Conservation (phyloP, 2,113 vertebrate genomes). For the Cryptotis parvus region DNA sequence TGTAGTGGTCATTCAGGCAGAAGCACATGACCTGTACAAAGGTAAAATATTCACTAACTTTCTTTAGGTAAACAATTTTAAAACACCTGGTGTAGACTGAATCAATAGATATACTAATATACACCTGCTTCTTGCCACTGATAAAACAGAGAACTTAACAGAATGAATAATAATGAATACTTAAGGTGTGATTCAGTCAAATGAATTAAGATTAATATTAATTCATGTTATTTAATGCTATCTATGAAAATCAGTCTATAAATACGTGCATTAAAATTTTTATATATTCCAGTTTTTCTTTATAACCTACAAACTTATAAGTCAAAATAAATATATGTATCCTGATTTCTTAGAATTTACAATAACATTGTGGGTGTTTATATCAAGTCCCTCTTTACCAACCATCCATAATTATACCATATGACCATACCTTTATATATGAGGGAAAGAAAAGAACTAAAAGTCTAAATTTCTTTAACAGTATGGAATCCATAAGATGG, state of each 20-base stretch:
- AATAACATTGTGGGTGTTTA: background rate
- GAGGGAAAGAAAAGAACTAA: background rate
- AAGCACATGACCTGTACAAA: background rate
- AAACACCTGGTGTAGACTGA: background rate
- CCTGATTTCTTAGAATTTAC: background rate
- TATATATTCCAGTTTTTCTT: constrained; percentile 28
- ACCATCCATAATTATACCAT: background rate
- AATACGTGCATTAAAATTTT: background rate
- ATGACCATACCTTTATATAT: background rate
- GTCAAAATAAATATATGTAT: background rate
- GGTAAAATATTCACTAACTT: background rate
- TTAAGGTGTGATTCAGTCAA: background rate
- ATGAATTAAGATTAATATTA: constrained; percentile 24
- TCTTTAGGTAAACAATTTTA: background rate
- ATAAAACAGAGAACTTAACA: background rate
- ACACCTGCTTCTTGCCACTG: background rate
- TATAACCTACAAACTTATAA: background rate
- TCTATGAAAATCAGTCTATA: background rate
- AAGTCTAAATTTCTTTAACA: background rate
- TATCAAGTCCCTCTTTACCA: background rate
- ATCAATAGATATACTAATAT: background rate
- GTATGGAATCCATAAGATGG: background rate
- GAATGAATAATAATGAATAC: background rate
- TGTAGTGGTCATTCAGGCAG: background rate
- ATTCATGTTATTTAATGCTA: constrained; percentile 3